Percentiles rank a stretch among this genome's conserved stretches.
Evolutionary conservation across 1,140 invertebrate genomes (phyloP).

Genomic region (Trachymyrmex cornetzi): DNA sequence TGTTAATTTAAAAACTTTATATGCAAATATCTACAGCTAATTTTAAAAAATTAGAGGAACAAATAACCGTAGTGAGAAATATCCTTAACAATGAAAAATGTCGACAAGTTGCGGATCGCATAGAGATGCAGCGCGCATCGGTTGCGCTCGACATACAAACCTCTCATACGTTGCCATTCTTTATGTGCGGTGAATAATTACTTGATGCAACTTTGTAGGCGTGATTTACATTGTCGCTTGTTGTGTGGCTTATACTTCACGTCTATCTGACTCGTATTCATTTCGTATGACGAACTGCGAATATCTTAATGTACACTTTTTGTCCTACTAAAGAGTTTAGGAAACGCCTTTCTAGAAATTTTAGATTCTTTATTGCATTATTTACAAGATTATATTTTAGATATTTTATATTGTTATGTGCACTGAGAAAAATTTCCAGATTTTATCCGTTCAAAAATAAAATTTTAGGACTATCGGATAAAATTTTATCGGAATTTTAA

Average conservation of each 20-base stretch:
- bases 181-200: constrained; percentile 29
- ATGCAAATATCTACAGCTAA: neutral
- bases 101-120: neutral
- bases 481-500: too few species aligned
- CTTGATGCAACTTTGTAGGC: constrained; percentile 28
- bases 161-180: neutral
- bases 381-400: neutral
- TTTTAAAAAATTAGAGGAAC: too few species aligned
- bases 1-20: neutral
- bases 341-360: neutral
- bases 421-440: too few species aligned
- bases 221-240: constrained; percentile 44
- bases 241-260: neutral
- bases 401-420: neutral
- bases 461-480: too few species aligned
- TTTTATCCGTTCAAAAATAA: too few species aligned
- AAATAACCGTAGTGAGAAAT: neutral
- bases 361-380: neutral
- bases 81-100: neutral
- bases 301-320: neutral
- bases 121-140: neutral
- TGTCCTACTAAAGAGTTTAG: neutral
- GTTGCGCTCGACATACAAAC: constrained; percentile 8
- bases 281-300: neutral
- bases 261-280: constrained; percentile 36